Base-by-base conservation (phyloP, 2,888 invertebrate genomes). In the Osmoderma eremita region DNA sequence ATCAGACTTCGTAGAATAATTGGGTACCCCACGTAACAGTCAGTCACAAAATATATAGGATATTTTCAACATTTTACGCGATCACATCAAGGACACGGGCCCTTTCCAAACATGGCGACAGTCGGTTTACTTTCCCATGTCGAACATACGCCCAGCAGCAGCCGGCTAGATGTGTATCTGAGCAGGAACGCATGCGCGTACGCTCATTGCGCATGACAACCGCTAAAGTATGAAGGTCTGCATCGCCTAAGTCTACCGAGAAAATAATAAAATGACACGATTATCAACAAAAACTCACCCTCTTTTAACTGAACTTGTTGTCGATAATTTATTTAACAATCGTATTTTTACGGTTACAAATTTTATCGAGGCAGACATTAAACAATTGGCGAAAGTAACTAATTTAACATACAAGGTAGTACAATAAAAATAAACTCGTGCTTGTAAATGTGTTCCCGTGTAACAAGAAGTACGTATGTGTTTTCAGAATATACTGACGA, bases 291-390 rank as follows among this genome's bases (percentile, higher is more conserved):
- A 71, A 42, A 70, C 69, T 49, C 78, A 81, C 76, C 73, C 75
- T 13, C 73, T 78, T 54, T 75, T 90, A 12, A 82, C 83, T 1
- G 81, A 84, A 68, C 76, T 74, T 67, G 74, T 84, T 22, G 54
- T 88, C 24, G 80, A 83, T 70, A 75, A 75, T 68, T 81, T 90
- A n/a, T 74, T 80, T 49, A 81, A 81, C 65, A 86, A 85, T 75
- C 84, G 85, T 63, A 86, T 90, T 67, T 80, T 75, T 68, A 87
- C 87, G 8, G 78, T 87, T 42, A 75, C 84, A 38, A 86, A 90
- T 74, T 88, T 89, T 78, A 78, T 89, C 67, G 79, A 84, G 71
- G 84, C 86, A 74, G 86, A 88, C 74, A 78, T 83, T 13, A 85
- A 86, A 67, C 86, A 85, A 72, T 75, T 90, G 69, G 77, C 83